phyloP scores from a whole-genome alignment of 2,113 vertebrate genomes.

The Clinocottus analis region DNA sequence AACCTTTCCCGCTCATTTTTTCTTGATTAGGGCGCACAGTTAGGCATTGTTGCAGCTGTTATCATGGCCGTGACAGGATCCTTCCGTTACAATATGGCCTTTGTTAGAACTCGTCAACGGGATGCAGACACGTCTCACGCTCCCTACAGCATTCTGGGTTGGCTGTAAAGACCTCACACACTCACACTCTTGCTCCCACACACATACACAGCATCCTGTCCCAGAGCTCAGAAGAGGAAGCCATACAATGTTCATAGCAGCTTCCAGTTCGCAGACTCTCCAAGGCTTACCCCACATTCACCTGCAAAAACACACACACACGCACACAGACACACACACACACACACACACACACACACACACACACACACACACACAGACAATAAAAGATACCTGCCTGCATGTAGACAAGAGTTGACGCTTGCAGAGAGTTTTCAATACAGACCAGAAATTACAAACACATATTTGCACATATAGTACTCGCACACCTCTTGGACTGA shows the following conservation, averaged over 20 bases:
- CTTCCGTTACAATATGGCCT: conserved; percentile 54
- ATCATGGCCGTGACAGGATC: conserved; percentile 62
- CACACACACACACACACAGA: conserved; percentile 9
- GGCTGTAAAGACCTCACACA: conserved; percentile 36
- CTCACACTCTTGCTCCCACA: not conserved
- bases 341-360: conserved; percentile 3
- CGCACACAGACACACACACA: conserved; percentile 5
- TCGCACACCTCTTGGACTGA: conserved; percentile 15
- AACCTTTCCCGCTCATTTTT: conserved; percentile 37
- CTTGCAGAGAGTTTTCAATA: conserved; percentile 20
- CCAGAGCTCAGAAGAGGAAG: conserved; percentile 56
- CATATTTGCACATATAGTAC: conserved; percentile 15
- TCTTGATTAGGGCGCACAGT: conserved; percentile 29
- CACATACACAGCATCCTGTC: conserved; percentile 20
- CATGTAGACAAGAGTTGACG: conserved; percentile 3
- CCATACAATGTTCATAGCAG: conserved; percentile 64
- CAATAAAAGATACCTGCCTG: not conserved
- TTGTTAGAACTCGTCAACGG: conserved; percentile 48
- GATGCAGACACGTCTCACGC: conserved; percentile 49
- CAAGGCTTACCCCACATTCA: conserved; percentile 31
- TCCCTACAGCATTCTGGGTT: conserved; percentile 42
- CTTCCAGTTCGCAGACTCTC: conserved; percentile 41
- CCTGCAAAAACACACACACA: conserved; percentile 15
- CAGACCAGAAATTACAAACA: conserved; percentile 8
- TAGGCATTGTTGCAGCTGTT: conserved; percentile 62